Conservation (phyloP, 2,888 invertebrate species). For the Sepiola atlantica region DNA sequence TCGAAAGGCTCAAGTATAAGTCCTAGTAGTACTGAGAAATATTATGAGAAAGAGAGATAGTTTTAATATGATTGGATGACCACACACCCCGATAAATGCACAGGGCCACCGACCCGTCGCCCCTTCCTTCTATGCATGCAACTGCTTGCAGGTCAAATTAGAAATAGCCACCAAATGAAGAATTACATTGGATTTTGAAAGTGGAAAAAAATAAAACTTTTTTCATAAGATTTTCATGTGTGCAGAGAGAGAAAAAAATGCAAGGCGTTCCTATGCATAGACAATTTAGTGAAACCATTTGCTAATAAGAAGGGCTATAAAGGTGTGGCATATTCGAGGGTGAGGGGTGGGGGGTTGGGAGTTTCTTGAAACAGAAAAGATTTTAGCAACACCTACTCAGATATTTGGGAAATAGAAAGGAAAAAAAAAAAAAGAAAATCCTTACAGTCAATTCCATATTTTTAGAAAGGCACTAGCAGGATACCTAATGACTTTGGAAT, state of each 20-base stretch:
- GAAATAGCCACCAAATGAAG: not conserved
- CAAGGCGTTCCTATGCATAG: not conserved
- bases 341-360: not conserved
- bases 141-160: not conserved
- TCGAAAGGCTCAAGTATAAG: no score
- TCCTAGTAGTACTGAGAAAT: no score
- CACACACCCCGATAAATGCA: no score
- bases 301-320: not conserved
- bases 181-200: not conserved
- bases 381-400: conserved; percentile 32
- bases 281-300: not conserved
- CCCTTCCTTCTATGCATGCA: no score
- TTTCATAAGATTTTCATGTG: not conserved
- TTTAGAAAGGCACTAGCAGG: not conserved
- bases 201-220: no score
- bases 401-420: not conserved
- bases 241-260: not conserved
- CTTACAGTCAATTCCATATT: not conserved
- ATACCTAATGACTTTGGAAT: conserved; percentile 16
- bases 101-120: no score
- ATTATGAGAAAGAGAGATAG: no score
- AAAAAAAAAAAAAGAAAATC: not conserved
- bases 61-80: no score
- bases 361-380: not conserved
- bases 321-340: not conserved